phyloP scores from a whole-genome alignment of 64 coral and sea anemone species.

The Acropora yongei region DNA sequence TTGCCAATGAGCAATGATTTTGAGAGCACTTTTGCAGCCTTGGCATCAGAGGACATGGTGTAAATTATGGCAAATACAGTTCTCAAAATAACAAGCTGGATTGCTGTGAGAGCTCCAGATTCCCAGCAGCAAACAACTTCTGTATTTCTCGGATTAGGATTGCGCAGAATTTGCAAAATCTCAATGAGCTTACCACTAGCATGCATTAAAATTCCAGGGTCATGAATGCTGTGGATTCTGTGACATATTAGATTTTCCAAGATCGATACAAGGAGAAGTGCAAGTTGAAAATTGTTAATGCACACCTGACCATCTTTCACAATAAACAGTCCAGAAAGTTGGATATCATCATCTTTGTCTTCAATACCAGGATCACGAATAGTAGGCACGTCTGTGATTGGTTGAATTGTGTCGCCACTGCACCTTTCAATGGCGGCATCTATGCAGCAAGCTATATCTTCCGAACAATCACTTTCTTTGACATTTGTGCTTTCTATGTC shows the following conservation, averaged over 20 bases:
- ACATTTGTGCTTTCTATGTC: constrained; percentile 6
- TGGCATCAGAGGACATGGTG: constrained; percentile 62
- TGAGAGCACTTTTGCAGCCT: constrained; percentile 73
- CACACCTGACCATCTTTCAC: background rate
- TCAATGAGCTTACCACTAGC: constrained; percentile 73
- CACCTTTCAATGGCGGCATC: background rate
- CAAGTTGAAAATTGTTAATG: constrained; percentile 66
- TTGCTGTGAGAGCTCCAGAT: constrained; percentile 5
- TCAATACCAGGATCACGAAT: background rate
- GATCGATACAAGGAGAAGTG: constrained; percentile 62
- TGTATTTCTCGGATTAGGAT: background rate
- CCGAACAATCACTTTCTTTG: background rate
- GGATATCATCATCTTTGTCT: background rate
- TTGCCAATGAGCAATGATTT: constrained; percentile 64
- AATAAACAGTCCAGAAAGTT: background rate
- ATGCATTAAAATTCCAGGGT: constrained; percentile 46
- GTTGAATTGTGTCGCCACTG: background rate
- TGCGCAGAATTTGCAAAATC: constrained; percentile 38
- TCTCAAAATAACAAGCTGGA: constrained; percentile 69
- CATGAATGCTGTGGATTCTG: constrained; percentile 22
- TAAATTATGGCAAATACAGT: constrained; percentile 62
- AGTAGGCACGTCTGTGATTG: background rate
- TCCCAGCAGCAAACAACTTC: constrained; percentile 66
- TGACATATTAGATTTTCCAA: constrained; percentile 80
- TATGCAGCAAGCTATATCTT: background rate